Conservation (phyloP, 1,140 invertebrate species). For the Drosophila setifemur region DNA sequence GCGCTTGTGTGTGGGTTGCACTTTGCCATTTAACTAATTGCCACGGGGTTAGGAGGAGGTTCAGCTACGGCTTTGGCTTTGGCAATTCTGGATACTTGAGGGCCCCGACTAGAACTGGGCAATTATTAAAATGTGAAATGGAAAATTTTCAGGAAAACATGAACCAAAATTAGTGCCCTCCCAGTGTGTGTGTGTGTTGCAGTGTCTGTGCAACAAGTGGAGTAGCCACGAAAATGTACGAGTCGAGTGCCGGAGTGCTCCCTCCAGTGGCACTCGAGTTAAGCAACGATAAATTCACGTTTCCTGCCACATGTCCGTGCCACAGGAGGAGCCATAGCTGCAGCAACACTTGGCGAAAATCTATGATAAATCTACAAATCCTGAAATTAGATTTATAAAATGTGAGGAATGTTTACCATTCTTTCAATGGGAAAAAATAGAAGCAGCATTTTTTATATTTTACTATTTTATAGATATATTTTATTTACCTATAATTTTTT, state of each 20-base stretch:
- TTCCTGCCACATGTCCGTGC: constrained; percentile 67
- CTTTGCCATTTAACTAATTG: constrained; percentile 55
- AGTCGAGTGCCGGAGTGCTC: constrained; percentile 40
- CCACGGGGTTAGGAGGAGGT: constrained; percentile 3
- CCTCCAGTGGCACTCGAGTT: constrained; percentile 53
- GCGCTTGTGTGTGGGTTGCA: constrained; percentile 18
- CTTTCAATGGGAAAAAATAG: no score
- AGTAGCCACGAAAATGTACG: constrained; percentile 45
- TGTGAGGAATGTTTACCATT: no score
- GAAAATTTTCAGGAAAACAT: constrained; percentile 46
- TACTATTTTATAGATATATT: no score
- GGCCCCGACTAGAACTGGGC: constrained; percentile 24
- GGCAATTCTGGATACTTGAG: constrained; percentile 38
- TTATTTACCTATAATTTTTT: no score
- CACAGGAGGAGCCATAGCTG: constrained; percentile 52
- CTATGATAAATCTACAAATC: no score
- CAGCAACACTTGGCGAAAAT: no score
- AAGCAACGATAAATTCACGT: constrained; percentile 72
- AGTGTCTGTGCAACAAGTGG: constrained; percentile 27
- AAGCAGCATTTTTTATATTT: no score
- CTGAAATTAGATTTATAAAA: no score
- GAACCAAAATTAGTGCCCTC: constrained; percentile 29
- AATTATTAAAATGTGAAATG: constrained; percentile 62
- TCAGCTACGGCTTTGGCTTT: constrained; percentile 9
- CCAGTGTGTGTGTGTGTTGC: not conserved